Conservation (phyloP, 2,888 invertebrate species). For the Agriotes lineatus region DNA sequence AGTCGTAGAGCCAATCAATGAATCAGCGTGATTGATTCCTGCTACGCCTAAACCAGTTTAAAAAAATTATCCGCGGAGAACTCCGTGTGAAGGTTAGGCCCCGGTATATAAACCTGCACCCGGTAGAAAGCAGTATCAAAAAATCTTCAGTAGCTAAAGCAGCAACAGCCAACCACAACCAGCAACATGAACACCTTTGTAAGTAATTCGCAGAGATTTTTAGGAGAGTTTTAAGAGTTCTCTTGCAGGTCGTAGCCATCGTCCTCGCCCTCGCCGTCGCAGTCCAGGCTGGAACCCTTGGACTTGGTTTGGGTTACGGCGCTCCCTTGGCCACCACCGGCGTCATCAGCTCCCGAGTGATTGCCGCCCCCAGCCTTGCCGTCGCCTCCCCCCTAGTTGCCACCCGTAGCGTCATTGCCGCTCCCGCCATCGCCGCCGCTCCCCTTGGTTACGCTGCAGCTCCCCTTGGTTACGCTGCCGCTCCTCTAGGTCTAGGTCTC, state of each 20-base stretch:
- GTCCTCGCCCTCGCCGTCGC: conserved; percentile 9
- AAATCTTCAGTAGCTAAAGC: neutral
- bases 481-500: neutral
- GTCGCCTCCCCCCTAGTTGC: neutral
- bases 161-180: neutral
- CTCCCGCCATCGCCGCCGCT: neutral
- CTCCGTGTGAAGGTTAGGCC: neutral
- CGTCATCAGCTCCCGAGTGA: neutral
- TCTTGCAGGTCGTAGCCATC: neutral
- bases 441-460: neutral
- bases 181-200: conserved; percentile 6
- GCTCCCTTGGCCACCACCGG: neutral
- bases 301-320: neutral
- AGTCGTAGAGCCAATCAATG: neutral
- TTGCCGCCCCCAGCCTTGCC: conserved; percentile 2
- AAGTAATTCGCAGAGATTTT: too few relatives aligned
- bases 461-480: neutral
- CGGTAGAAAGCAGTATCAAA: too few relatives aligned
- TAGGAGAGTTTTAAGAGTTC: neutral
- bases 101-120: neutral
- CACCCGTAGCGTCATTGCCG: neutral
- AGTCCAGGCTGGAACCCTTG: neutral
- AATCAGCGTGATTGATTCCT: neutral
- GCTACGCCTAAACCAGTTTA: conserved; percentile 16
- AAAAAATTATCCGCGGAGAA: neutral